Conservation (phyloP, 2,888 invertebrate species). For the Perizoma affinitatum region DNA sequence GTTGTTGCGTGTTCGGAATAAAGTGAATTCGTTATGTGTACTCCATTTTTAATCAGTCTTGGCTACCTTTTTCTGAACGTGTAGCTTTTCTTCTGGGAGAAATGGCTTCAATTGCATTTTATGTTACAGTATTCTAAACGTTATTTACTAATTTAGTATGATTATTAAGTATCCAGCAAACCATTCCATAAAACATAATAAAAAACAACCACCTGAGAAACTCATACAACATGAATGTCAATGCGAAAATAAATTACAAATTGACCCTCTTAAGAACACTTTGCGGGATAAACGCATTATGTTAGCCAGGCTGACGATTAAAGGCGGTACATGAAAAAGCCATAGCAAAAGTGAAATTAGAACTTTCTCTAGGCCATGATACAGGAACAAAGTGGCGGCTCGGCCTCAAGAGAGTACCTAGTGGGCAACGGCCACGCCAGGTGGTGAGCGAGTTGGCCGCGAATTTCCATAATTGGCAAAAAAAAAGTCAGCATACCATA, state of each 20-base stretch:
- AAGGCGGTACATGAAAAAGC: conserved; percentile 27
- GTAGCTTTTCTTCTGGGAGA: conserved; percentile 16
- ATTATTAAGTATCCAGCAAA: conserved; percentile 35
- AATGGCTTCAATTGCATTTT: conserved; percentile 31
- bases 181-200: conserved; percentile 55
- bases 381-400: conserved; percentile 53
- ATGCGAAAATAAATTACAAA: not conserved
- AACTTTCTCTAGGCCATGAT: conserved; percentile 57
- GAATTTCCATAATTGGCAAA: conserved; percentile 73
- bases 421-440: conserved; percentile 53
- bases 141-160: conserved; percentile 33
- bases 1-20: conserved; percentile 35
- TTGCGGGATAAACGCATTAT: conserved; percentile 18
- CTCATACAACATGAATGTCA: no score
- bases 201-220: conserved; percentile 12
- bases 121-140: conserved; percentile 19
- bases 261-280: conserved; percentile 15
- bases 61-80: conserved; percentile 18
- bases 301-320: conserved; percentile 20
- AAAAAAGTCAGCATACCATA: conserved; percentile 68
- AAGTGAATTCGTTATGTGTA: conserved; percentile 25
- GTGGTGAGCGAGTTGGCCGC: conserved; percentile 61
- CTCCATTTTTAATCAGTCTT: conserved; percentile 29
- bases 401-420: conserved; percentile 38
- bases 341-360: conserved; percentile 60